Base-by-base conservation (phyloP, 2,797 vertebrate species). In the Cephalopachus bancanus region DNA sequence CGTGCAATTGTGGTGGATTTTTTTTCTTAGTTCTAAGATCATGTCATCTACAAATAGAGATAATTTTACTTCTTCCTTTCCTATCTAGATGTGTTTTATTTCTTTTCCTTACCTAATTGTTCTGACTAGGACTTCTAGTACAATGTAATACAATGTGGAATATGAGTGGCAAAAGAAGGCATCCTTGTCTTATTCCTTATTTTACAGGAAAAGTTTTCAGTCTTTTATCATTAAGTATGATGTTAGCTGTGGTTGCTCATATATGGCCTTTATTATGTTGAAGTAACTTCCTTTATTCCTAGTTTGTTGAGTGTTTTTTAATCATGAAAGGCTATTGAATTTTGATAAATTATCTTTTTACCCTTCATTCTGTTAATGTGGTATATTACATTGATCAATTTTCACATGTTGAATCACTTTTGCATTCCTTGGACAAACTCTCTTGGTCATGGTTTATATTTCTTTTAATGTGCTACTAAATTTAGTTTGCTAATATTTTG, bases 41-140 rank as follows among this genome's bases (percentile, higher is more conserved):
- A 24, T 75, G 22, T 59, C 67, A 59, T 60, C 30, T 81, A 14
- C 62, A 65, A 87, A 75, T 30, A 65, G 64, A 89, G 64, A 51
- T 44, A 53, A 26, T 79, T 79, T 89, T 85, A 80, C 19, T 55
- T 71, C 49, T 78, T 76, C n/a, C 59, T 90, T 84, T 62, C 55
- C 30, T 55, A 0, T 89, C 30, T 65, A 33, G 22, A 57, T 79
- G 22, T 12, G 69, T 90, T 81, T 4, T 80, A 59, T 44, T 95
- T 64, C 16, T n/a, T 59, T 95, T 79, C 80, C 74, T 93, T 81
- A 26, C 11, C 26, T 81, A 84, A 76, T n/a, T 65, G 57, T 26
- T 30, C 37, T 15, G 4, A 9, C 62, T 83, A 81, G 53, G 67
- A 62, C 10, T 89, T 83, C 19, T 10, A 71, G 3, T 67, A 69